Conservation (phyloP, 1,140 invertebrate species). For the Mylabris phalerata region DNA sequence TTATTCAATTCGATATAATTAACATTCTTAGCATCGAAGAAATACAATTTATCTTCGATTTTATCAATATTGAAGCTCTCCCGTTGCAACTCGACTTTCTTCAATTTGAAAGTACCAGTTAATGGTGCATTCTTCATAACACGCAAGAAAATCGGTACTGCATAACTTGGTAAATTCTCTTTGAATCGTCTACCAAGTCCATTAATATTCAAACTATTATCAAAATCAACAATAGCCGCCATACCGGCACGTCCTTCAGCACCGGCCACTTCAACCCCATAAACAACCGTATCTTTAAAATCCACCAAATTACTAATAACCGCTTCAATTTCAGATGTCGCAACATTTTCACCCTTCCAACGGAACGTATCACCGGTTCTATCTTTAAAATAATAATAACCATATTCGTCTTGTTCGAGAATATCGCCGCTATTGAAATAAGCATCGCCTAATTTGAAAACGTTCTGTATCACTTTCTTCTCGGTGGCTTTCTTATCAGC, state of each 20-base stretch:
- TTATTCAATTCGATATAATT: constrained; percentile 59
- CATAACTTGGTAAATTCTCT: constrained; percentile 71
- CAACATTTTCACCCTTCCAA: constrained; percentile 93
- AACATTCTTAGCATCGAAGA: constrained; percentile 56
- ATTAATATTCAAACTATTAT: constrained; percentile 58
- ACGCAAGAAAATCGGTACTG: constrained; percentile 83
- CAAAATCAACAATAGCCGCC: constrained; percentile 81
- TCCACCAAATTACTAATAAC: constrained; percentile 76
- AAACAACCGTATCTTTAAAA: constrained; percentile 67
- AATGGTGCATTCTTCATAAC: constrained; percentile 70
- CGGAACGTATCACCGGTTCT: constrained; percentile 93
- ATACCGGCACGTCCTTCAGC: constrained; percentile 92
- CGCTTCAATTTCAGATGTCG: constrained; percentile 93
- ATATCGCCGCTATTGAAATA: constrained; percentile 93
- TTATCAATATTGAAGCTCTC: constrained; percentile 66
- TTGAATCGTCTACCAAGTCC: constrained; percentile 57
- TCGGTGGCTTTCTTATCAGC: constrained; percentile 81
- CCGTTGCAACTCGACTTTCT: constrained; percentile 73
- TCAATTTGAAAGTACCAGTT: constrained; percentile 89
- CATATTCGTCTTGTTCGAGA: constrained; percentile 81
- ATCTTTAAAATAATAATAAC: constrained; percentile 94
- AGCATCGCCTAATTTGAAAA: constrained; percentile 78
- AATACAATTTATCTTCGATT: constrained; percentile 72
- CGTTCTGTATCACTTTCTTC: constrained; percentile 85
- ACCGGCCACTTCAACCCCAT: constrained; percentile 83